phyloP scores from a whole-genome alignment of 2,797 vertebrate species.

The Rhadinocentrus ornatus region DNA sequence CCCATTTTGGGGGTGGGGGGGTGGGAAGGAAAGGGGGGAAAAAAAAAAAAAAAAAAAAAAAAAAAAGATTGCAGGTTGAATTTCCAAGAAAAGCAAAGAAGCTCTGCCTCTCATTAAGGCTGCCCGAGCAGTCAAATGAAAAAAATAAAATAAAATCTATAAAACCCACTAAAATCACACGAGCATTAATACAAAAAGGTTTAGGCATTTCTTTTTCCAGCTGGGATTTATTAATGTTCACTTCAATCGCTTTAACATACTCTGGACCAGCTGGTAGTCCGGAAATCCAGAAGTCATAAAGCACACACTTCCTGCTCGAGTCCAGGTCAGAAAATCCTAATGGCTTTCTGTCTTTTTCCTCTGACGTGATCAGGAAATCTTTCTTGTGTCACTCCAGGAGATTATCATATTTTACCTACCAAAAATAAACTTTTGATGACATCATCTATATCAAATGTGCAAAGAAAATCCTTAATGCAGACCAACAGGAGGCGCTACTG shows the following conservation, averaged over 20 bases:
- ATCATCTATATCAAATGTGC: neutral
- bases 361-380: neutral
- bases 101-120: constrained; percentile 7
- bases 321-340: neutral
- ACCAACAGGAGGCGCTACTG: neutral
- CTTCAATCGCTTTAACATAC: constrained; percentile 2
- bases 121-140: neutral
- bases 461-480: neutral
- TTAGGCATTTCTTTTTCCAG: constrained; percentile 5
- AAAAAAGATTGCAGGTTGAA: neutral
- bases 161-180: constrained; percentile 1
- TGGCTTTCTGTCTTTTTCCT: neutral
- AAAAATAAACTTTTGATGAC: neutral
- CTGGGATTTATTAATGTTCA: constrained; percentile 16
- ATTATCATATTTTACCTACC: neutral
- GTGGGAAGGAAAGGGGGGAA: too few relatives aligned
- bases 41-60: too few relatives aligned
- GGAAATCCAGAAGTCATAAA: constrained; percentile 13
- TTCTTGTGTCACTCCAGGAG: neutral
- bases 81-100: constrained; percentile 15
- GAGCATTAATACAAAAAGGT: constrained; percentile 30
- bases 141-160: neutral
- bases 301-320: neutral
- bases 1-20: too few relatives aligned
- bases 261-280: neutral